Conservation (phyloP, 2,113 vertebrate genomes). For the Larimichthys crocea region DNA sequence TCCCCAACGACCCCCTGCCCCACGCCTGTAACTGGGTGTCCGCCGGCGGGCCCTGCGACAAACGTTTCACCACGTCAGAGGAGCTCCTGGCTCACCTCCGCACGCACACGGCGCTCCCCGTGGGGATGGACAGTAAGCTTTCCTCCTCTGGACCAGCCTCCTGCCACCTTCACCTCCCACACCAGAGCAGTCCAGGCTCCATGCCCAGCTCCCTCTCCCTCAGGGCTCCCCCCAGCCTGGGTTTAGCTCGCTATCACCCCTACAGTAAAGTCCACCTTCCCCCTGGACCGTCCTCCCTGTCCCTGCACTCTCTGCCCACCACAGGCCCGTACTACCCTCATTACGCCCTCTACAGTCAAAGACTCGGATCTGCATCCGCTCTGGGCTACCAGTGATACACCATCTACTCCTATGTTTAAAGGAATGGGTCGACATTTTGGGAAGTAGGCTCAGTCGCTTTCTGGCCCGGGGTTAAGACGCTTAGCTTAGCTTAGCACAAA, state of each 20-base stretch:
- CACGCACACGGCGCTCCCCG: conserved; percentile 92
- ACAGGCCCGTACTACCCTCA: conserved; percentile 95
- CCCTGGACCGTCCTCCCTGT: conserved; percentile 87
- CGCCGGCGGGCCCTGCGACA: conserved; percentile 95
- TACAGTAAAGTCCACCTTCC: conserved; percentile 96
- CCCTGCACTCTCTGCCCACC: conserved; percentile 90
- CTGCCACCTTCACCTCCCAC: conserved; percentile 94
- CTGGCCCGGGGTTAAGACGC: neutral
- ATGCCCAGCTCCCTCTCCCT: conserved; percentile 91
- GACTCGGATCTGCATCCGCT: conserved; percentile 93
- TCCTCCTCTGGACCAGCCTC: conserved; percentile 85
- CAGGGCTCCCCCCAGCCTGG: conserved; percentile 92
- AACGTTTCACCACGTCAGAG: conserved; percentile 94
- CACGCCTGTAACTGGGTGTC: conserved; percentile 99
- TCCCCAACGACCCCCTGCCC: conserved; percentile 92
- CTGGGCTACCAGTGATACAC: conserved; percentile 93
- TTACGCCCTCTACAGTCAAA: conserved; percentile 96
- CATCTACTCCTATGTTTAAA: conserved; percentile 17
- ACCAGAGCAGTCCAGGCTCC: conserved; percentile 87
- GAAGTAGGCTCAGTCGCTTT: conserved; percentile 20
- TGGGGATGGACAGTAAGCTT: conserved; percentile 90
- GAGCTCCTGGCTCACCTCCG: conserved; percentile 96
- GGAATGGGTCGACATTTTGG: conserved; percentile 30
- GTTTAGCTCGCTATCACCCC: conserved; percentile 95
- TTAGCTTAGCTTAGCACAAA: conserved; percentile 50